Percentiles rank a stretch among this genome's conserved stretches.
These are phyloP conservation scores for Salvelinus namaycush DNA, from an alignment of 2,113 vertebrate species.

Conservation along the genomic window DNA sequence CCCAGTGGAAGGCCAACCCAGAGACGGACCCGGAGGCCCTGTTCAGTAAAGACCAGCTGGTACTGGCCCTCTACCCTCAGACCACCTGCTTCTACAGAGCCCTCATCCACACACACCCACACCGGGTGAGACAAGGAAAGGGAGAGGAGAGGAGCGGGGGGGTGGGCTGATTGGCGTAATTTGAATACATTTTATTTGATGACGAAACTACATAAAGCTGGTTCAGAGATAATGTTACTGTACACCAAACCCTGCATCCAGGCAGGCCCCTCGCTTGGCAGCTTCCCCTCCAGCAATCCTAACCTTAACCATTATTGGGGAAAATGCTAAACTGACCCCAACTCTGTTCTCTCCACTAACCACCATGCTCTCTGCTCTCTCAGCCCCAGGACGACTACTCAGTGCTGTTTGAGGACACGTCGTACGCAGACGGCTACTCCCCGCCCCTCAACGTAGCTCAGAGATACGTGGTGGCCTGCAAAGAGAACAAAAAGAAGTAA, in stretches of 20 bases:
- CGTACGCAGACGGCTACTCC: conserved; percentile 89
- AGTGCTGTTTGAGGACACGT: conserved; percentile 89
- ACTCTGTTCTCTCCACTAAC: too few species aligned
- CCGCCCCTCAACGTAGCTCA: conserved; percentile 91
- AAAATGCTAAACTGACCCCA: too few species aligned
- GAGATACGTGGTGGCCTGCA: conserved; percentile 90
- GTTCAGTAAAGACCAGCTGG: conserved; percentile 91
- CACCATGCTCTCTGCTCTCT: conserved; percentile 1
- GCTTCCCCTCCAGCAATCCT: too few species aligned
- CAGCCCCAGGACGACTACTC: conserved; percentile 93
- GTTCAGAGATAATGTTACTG: too few species aligned
- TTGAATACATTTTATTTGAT: too few species aligned
- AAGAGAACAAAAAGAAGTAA: conserved; percentile 93
- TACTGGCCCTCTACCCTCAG: conserved; percentile 89
- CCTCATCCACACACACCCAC: conserved; percentile 86
- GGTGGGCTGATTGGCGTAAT: neutral
- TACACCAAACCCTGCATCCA: too few species aligned
- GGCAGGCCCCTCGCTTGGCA: too few species aligned
- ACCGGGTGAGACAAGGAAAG: conserved; percentile 73
- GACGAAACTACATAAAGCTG: too few species aligned
- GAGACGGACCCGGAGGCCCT: conserved; percentile 90
- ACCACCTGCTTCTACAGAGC: conserved; percentile 93
- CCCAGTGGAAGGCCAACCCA: conserved; percentile 93
- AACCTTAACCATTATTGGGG: too few species aligned
- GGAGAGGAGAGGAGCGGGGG: neutral